Percentiles rank a stretch among this genome's conserved stretches.
Conservation (phyloP, 92 coral and sea anemone species). For the Isaurus tuberculatus region DNA sequence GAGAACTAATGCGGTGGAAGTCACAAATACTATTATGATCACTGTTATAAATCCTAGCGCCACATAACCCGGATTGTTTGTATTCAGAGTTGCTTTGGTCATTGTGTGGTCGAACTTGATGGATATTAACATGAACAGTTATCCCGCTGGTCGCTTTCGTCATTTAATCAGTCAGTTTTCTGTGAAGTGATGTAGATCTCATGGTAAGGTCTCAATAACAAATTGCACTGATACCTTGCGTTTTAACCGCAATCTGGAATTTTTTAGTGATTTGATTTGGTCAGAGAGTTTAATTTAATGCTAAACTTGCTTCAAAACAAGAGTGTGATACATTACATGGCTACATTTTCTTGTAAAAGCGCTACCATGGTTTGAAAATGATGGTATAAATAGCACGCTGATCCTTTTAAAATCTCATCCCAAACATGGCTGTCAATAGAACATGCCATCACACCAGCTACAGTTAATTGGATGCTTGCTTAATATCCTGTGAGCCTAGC, state of each 20-base stretch:
- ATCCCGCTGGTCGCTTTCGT: neutral
- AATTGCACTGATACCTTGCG: neutral
- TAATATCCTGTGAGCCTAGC: neutral
- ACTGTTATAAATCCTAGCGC: slow-evolving; percentile 54
- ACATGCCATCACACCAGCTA: neutral
- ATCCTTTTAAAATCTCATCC: slow-evolving; percentile 19
- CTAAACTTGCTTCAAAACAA: neutral
- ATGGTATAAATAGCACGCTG: neutral
- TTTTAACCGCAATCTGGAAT: neutral
- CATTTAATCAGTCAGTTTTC: neutral
- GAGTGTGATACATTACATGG: neutral
- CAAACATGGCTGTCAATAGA: neutral
- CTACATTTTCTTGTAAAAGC: neutral
- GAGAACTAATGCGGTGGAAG: slow-evolving; percentile 70
- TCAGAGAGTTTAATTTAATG: neutral
- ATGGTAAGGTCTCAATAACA: neutral
- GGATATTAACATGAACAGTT: neutral
- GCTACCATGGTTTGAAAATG: neutral
- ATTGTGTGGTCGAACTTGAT: neutral
- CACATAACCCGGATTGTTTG: slow-evolving; percentile 27
- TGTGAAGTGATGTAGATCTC: neutral
- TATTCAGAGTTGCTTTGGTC: slow-evolving; percentile 3
- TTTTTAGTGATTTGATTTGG: neutral
- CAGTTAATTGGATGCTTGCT: neutral
- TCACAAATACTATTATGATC: slow-evolving; percentile 54